Base-by-base conservation (phyloP, 2,797 vertebrate genomes). In the Bovichtus variegatus region DNA sequence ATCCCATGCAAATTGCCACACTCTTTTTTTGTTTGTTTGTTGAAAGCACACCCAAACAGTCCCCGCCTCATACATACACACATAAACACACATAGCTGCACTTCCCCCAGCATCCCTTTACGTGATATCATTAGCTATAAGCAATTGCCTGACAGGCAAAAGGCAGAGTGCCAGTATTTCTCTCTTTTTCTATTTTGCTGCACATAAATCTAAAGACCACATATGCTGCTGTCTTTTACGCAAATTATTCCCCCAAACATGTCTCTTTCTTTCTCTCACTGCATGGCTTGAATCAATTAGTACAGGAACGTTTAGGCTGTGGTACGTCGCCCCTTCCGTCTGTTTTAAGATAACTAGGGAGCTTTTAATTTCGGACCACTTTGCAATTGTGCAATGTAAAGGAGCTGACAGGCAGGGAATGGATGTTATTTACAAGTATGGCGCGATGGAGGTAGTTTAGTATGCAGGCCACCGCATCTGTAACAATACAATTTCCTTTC, bases 81-180 rank as follows among this genome's bases (percentile, higher is more conserved):
- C 62, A 80, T 61, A 82, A 60, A 75, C 65, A 84, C 80, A 71
- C 59, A 78, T 36, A 77, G 72, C 73, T 55, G 76, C 86, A 64
- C 67, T 78, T 64, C 80, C 81, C 80, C 72, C 66, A 71, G 85
- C 80, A 77, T 76, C 73, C 44, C 63, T 83, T 87, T 87, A 89
- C 55, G 65, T 83, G 83, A 83, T 86, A 94, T 95, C 91, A 94
- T 89, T 89, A 89, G 84, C 90, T 84, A 89, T 87, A 91, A 92
- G 89, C 90, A 91, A 90, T 80, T 83, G 88, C 88, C 89, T 94
- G 93, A 95, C 90, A 92, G 85, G 83, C 68, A 55, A 55, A 78
- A 78, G 88, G 90, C 85, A 87, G 77, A 31, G 60, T 7, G 86
- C 86, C 91, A 90, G 80, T 80, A 47, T 68, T 68, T 69, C 25